Evolutionary conservation across 2,888 invertebrate species (phyloP).

Genomic region (Furcula furcula): DNA sequence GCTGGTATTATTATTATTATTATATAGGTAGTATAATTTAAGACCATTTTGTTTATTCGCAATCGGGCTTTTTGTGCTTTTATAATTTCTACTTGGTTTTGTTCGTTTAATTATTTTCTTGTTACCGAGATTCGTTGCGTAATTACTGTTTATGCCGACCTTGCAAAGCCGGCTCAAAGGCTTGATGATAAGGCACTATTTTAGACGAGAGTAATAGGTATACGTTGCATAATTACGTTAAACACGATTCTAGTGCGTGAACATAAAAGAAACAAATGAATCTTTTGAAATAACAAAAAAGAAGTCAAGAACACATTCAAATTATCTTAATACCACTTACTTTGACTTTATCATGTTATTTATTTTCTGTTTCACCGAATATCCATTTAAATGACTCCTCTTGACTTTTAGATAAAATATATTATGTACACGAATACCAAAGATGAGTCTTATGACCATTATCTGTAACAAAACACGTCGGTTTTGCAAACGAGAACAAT

Average conservation of each 20-base stretch:
- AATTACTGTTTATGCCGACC: constrained; percentile 13
- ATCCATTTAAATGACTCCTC: neutral
- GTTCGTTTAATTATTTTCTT: neutral
- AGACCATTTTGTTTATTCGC: no score
- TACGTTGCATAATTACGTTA: no score
- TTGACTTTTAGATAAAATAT: neutral
- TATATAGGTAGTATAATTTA: no score
- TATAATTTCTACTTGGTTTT: no score
- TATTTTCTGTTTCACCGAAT: neutral
- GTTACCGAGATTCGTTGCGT: neutral
- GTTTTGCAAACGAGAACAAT: neutral
- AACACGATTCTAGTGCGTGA: no score
- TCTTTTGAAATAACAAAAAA: no score
- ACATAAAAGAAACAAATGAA: no score
- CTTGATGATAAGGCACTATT: no score
- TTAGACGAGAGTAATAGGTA: no score
- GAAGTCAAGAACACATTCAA: neutral
- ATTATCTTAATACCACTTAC: neutral
- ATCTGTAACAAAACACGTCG: neutral
- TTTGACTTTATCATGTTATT: neutral
- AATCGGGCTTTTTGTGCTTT: no score
- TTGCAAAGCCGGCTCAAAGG: constrained; percentile 28
- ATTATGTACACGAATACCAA: neutral
- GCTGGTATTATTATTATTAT: no score
- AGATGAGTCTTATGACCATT: neutral